phyloP scores from a whole-genome alignment of 2,888 invertebrate genomes.

The Lasioglossum malachurum region DNA sequence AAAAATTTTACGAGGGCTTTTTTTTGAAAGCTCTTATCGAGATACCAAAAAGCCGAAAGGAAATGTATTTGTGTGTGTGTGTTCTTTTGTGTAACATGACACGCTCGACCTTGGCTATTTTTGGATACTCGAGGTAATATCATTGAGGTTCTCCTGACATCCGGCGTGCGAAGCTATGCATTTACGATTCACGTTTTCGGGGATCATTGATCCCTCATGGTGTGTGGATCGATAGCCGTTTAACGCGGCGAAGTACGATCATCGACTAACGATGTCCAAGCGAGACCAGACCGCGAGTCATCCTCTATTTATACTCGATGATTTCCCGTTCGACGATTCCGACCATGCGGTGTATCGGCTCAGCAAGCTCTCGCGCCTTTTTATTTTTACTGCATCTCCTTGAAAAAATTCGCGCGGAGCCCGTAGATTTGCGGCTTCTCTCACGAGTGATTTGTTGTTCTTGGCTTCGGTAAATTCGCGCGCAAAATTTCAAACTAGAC shows the following conservation, averaged over 20 bases:
- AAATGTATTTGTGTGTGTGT: neutral
- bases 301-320: constrained; percentile 80
- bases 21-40: constrained; percentile 29
- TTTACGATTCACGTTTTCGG: constrained; percentile 32
- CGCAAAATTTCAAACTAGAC: neutral
- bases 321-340: constrained; percentile 78
- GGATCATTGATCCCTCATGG: constrained; percentile 37
- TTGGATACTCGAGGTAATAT: constrained; percentile 27
- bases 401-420: constrained; percentile 44
- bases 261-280: constrained; percentile 67
- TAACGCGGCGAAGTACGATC: constrained; percentile 59
- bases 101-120: constrained; percentile 56
- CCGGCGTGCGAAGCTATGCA: constrained; percentile 27
- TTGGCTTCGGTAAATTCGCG: neutral
- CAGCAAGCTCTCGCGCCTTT: constrained; percentile 30
- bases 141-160: constrained; percentile 1
- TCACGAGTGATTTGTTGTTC: constrained; percentile 17
- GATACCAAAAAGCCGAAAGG: constrained; percentile 4
- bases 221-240: constrained; percentile 51
- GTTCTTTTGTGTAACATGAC: constrained; percentile 31
- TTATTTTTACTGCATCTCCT: constrained; percentile 42
- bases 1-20: neutral
- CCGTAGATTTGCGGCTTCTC: constrained; percentile 3
- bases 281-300: constrained; percentile 76
- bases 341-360: constrained; percentile 47